These are phyloP conservation scores for Colistium nudipinnis DNA, from an alignment of 2,113 vertebrate genomes.

Conservation along the genomic window DNA sequence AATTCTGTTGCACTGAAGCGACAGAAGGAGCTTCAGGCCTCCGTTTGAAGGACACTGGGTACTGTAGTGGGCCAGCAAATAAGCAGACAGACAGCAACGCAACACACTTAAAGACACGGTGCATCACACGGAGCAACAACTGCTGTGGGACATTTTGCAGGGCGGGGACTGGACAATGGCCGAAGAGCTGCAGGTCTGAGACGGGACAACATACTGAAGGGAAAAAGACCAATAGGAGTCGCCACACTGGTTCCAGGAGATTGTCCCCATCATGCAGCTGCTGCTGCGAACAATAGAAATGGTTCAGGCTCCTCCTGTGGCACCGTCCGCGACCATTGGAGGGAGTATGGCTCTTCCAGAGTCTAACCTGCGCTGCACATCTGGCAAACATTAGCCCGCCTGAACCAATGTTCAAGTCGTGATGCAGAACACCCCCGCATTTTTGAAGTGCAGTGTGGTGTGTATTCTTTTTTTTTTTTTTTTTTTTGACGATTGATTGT, in stretches of 20 bases:
- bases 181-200: conserved; percentile 4
- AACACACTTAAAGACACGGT: conserved; percentile 5
- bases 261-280: conserved; percentile 60
- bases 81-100: conserved; percentile 7
- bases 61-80: conserved; percentile 3
- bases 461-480: conserved; percentile 25
- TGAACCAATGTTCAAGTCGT: conserved; percentile 69
- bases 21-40: conserved; percentile 22
- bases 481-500: conserved; percentile 55
- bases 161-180: conserved; percentile 20
- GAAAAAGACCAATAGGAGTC: conserved; percentile 32
- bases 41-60: conserved; percentile 17
- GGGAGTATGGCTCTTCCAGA: conserved; percentile 61
- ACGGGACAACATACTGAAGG: conserved; percentile 21
- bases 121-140: conserved; percentile 19
- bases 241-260: conserved; percentile 34
- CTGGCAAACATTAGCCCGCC: conserved; percentile 77
- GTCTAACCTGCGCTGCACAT: conserved; percentile 71
- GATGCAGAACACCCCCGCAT: conserved; percentile 77
- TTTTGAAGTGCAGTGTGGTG: conserved; percentile 57
- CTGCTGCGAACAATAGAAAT: conserved; percentile 56
- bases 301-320: conserved; percentile 31
- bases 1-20: conserved; percentile 7
- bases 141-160: background rate
- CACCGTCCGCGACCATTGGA: conserved; percentile 49